These are phyloP conservation scores for Patella pellucida DNA, from an alignment of 2,888 invertebrate species.

Conservation along the genomic window DNA sequence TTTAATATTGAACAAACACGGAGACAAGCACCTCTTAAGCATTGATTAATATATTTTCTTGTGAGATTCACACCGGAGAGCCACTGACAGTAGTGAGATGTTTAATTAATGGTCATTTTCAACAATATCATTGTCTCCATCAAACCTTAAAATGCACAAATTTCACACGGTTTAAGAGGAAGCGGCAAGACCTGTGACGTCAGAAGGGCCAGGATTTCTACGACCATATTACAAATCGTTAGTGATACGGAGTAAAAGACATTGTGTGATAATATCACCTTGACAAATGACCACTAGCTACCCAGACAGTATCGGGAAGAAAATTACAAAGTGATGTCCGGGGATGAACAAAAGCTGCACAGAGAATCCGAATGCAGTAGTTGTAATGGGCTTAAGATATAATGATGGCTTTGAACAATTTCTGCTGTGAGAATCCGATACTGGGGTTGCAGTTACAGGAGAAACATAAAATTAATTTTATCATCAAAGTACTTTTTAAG, in stretches of 20 bases:
- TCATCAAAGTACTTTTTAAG: background rate
- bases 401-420: background rate
- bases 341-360: background rate
- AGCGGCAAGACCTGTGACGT: background rate
- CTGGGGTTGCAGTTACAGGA: background rate
- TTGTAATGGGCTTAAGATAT: slow-evolving; percentile 3
- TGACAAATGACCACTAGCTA: background rate
- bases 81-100: background rate
- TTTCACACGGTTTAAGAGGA: background rate
- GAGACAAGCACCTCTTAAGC: background rate
- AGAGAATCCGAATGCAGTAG: background rate
- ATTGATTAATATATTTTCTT: slow-evolving; percentile 3
- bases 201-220: background rate
- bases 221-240: background rate
- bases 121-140: background rate
- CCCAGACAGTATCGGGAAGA: background rate
- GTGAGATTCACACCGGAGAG: background rate
- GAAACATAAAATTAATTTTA: slow-evolving; percentile 1
- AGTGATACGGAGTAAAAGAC: background rate
- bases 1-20: slow-evolving; percentile 10
- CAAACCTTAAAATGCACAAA: background rate
- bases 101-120: background rate
- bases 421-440: slow-evolving; percentile 9
- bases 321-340: slow-evolving; percentile 7
- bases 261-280: slow-evolving; percentile 11